These are phyloP conservation scores for Drosophila fulvimacula DNA, from an alignment of 2,888 invertebrate species.

Conservation along the genomic window DNA sequence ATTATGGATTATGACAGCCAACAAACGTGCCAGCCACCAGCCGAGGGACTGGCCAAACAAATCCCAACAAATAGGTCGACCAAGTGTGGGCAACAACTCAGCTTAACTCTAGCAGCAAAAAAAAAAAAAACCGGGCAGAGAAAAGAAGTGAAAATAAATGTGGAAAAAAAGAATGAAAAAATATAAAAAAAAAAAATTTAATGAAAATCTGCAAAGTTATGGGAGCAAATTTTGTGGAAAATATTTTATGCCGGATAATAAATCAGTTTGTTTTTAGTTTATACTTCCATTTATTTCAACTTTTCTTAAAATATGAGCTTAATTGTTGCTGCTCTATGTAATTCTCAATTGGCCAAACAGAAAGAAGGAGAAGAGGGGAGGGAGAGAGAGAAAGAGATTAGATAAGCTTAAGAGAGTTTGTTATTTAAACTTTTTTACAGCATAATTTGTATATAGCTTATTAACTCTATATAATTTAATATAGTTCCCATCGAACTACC, in stretches of 20 bases:
- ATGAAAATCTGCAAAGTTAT: conserved; percentile 18
- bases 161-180: conserved; percentile 2
- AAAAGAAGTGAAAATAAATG: conserved; percentile 5
- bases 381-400: no score
- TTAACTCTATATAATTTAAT: neutral
- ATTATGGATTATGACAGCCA: conserved; percentile 52
- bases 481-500: neutral
- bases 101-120: conserved; percentile 30
- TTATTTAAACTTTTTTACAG: neutral
- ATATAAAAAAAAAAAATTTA: neutral
- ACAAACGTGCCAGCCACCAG: conserved; percentile 34
- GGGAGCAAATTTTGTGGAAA: conserved; percentile 21
- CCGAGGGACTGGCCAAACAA: conserved; percentile 29
- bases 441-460: neutral
- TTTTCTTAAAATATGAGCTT: conserved; percentile 18
- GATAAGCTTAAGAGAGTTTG: neutral
- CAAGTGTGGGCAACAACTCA: conserved; percentile 10
- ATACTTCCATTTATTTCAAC: conserved; percentile 1
- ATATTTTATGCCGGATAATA: conserved; percentile 7
- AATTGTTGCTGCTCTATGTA: neutral
- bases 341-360: conserved; percentile 4
- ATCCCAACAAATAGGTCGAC: conserved; percentile 52
- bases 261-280: conserved; percentile 4
- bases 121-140: neutral
- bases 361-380: neutral